Evolutionary conservation across 2,888 invertebrate species (phyloP), one percentile per base, ranked within the genome.

Genomic region (Xestoiulus laeticollis): DNA sequence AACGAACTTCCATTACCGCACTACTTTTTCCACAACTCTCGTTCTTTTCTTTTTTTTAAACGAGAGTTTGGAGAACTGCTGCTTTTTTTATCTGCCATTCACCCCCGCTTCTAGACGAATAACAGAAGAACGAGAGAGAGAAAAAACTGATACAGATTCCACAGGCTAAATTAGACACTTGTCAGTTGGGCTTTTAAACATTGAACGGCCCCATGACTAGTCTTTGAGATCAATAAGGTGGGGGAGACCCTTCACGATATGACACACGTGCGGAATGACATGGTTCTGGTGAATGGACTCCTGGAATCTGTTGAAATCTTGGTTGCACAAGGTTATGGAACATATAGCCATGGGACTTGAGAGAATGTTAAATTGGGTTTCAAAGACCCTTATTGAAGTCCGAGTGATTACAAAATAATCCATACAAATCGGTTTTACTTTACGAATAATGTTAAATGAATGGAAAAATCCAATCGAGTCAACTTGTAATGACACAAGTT

Each of bases 31-130:
- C 84, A 30, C 85, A 8, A 19, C 84, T 85, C n/a, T 85, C 85
- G 22, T 38, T 85, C 85, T 85, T 38, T 30, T 6, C 84, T 6
- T 30, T 6, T 14, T 16, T 33, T n/a, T n/a, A n/a, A n/a, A n/a
- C n/a, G n/a, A n/a, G n/a, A n/a, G n/a, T n/a, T n/a, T n/a, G n/a
- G 78, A 78, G 6, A 1, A 10, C 38, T 22, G 19, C 43, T 86
- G 30, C n/a, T 16, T 82, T 30, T 68, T 85, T 87, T 87, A 87
- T 87, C 87, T 87, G 87, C 87, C 87, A 87, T 87, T 87, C 87
- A 87, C 87, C 87, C 87, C 86, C 33, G 30, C 33, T 14, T 22
- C 86, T 32, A 53, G 85, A 85, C 85, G 48, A 85, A 85, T 44
- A 44, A 48, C 85, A 48, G 48, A 26, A 43, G 85, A 38, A 85